Base-by-base conservation (phyloP, 2,888 invertebrate species). In the Liopterus haemorrhoidalis region DNA sequence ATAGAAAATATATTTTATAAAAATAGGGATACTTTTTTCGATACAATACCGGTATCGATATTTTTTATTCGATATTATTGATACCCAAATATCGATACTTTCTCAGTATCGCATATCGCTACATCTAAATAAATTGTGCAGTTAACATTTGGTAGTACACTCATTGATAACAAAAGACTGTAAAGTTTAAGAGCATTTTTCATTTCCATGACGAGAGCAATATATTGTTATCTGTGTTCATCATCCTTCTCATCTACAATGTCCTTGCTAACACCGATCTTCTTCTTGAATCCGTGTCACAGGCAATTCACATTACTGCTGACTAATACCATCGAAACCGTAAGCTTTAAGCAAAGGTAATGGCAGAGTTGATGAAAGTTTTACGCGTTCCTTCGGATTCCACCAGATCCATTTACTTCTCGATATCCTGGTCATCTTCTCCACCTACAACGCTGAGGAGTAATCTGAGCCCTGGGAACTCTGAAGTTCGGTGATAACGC, bases 211-310 rank as follows among this genome's bases (percentile, higher is more conserved):
- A 86, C 79, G 6, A 90, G 67, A 0, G 82, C 79, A 0, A 82
- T 84, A 62, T 83, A 88, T 46, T 86, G 85, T 60, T 85, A 83
- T 46, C 81, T 81, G 59, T 89, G 89, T 59, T 85, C 85, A n/a
- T 80, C 75, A 48, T 84, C 78, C 60, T 87, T 85, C 0, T 85
- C 84, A 54, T 89, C 88, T n/a, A 84, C 75, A 19, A 77, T 78
- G 6, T 76, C 76, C 3, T 81, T 79, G 42, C 79, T 81, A 3
- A 74, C 73, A 45, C 67, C 66, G 55, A 88, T 81, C 18, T 80
- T 78, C 64, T 85, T 83, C 71, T 87, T 88, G 53, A 88, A 67
- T 1, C 79, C 78, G 58, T 84, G 82, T 81, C 85, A 87, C 60
- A 85, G 66, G 4, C 76, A 75, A 42, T 78, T 78, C 8, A 49